Evolutionary conservation across 2,797 vertebrate species (phyloP).

Genomic region (Pipistrellus kuhlii): DNA sequence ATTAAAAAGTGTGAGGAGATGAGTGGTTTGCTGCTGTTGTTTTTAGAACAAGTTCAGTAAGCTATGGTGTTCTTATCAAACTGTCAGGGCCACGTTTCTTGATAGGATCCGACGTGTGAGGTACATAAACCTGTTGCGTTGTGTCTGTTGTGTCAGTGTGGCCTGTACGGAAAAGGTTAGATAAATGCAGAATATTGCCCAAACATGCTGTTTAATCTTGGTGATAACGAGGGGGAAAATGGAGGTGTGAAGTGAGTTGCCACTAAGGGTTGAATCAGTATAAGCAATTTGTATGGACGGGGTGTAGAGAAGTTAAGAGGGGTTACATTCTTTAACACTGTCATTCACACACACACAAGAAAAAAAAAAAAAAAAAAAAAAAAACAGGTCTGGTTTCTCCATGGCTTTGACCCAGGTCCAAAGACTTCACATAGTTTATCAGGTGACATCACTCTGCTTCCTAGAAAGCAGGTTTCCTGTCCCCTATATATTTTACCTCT

Average conservation of each 20-base stretch:
- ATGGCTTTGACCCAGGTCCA: slow-evolving; percentile 72
- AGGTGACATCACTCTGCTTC: slow-evolving; percentile 36
- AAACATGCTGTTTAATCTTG: slow-evolving; percentile 85
- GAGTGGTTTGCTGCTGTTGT: slow-evolving; percentile 84
- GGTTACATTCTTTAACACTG: slow-evolving; percentile 82
- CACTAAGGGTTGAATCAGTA: slow-evolving; percentile 83
- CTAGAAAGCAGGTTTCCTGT: slow-evolving; percentile 61
- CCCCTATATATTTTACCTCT: neutral
- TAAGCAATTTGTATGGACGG: slow-evolving; percentile 80
- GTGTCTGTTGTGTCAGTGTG: slow-evolving; percentile 76
- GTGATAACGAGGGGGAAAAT: slow-evolving; percentile 86
- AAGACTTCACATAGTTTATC: slow-evolving; percentile 73
- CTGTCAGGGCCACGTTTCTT: slow-evolving; percentile 84
- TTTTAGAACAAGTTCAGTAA: slow-evolving; percentile 88
- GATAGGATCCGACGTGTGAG: slow-evolving; percentile 88
- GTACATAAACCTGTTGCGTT: slow-evolving; percentile 88
- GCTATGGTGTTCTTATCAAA: slow-evolving; percentile 84
- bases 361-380: neutral
- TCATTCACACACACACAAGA: slow-evolving; percentile 71
- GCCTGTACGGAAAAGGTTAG: slow-evolving; percentile 84
- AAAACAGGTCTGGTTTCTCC: slow-evolving; percentile 67
- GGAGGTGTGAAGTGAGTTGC: slow-evolving; percentile 88
- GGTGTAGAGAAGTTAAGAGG: slow-evolving; percentile 87
- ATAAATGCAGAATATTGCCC: slow-evolving; percentile 85
- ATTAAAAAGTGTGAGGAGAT: slow-evolving; percentile 80